These are phyloP conservation scores for Palloptera scutellata DNA, from an alignment of 2,888 invertebrate genomes.

Conservation along the genomic window DNA sequence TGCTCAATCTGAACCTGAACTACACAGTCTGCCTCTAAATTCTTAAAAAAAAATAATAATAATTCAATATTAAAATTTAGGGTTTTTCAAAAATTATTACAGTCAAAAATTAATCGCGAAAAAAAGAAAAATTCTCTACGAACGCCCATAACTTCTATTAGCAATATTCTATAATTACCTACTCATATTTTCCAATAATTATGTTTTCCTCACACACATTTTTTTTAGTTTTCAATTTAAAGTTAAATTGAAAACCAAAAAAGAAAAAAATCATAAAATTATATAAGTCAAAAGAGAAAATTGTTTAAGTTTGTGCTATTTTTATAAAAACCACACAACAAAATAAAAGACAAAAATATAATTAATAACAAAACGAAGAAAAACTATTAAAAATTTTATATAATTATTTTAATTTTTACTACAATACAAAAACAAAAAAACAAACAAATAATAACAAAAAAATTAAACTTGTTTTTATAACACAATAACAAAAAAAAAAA, in stretches of 20 bases:
- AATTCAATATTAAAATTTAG: not conserved
- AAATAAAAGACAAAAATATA: slow-evolving; percentile 30
- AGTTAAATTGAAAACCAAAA: slow-evolving; percentile 35
- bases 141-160: slow-evolving; percentile 45
- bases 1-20: not conserved
- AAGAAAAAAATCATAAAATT: slow-evolving; percentile 24
- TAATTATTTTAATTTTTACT: slow-evolving; percentile 51
- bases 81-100: too few species aligned
- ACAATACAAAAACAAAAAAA: slow-evolving; percentile 38
- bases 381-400: slow-evolving; percentile 46
- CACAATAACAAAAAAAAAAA: slow-evolving; percentile 44
- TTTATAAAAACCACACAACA: slow-evolving; percentile 41
- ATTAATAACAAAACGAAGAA: slow-evolving; percentile 31
- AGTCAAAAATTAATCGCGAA: too few species aligned
- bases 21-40: slow-evolving; percentile 56
- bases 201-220: not conserved
- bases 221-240: slow-evolving; percentile 26
- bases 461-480: slow-evolving; percentile 48
- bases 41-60: slow-evolving; percentile 31
- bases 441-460: slow-evolving; percentile 40
- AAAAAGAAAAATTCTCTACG: too few species aligned
- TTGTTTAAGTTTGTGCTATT: slow-evolving; percentile 51
- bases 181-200: slow-evolving; percentile 7
- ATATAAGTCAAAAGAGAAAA: slow-evolving; percentile 33
- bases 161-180: slow-evolving; percentile 43